Base-by-base conservation (phyloP, 2,888 invertebrate species). In the Meta bourneti region DNA sequence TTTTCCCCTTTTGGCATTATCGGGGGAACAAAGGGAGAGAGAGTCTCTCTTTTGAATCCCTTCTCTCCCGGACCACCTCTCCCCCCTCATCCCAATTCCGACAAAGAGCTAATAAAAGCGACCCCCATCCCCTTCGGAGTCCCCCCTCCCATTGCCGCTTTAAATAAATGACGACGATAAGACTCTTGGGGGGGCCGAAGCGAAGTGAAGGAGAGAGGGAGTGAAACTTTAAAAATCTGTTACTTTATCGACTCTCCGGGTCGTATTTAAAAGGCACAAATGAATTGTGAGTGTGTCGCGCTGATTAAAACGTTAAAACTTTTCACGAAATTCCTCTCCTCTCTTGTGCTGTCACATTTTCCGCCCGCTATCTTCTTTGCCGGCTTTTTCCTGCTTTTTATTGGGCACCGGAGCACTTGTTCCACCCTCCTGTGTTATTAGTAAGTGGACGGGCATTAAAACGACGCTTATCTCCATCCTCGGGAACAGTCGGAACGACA, bases 191-290 rank as follows among this genome's bases (percentile, higher is more conserved):
- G 70, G 52, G 9, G 78, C 49, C 2, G 49, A n/a, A 6, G 74
- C 16, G 74, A 6, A 77, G 70, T 13, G 75, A 71, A 34, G 77
- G 51, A 20, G 82, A 51, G 54, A 74, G 48, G 74, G 77, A 61
- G 91, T 69, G 81, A 86, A 89, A 92, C 89, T 92, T 92, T 92
- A 92, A 92, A 92, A 92, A 92, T 92, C 92, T 92, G 92, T 92
- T 92, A 92, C 86, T 89, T 89, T 89, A 92, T 92, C 92, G 92
- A 92, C 89, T 84, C 70, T 70, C 34, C 34, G 69, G 70, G 89
- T 78, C 61, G 87, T 78, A 84, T 89, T 82, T 80, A 80, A 81
- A 78, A 86, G 81, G 85, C 90, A 75, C 86, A 87, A 91, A 91
- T 91, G 91, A 91, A 91, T 91, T 91, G 91, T 87, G 91, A 86